These are phyloP conservation scores for Grammatotria lemairii DNA, from an alignment of 2,113 vertebrate species.

Conservation along the genomic window DNA sequence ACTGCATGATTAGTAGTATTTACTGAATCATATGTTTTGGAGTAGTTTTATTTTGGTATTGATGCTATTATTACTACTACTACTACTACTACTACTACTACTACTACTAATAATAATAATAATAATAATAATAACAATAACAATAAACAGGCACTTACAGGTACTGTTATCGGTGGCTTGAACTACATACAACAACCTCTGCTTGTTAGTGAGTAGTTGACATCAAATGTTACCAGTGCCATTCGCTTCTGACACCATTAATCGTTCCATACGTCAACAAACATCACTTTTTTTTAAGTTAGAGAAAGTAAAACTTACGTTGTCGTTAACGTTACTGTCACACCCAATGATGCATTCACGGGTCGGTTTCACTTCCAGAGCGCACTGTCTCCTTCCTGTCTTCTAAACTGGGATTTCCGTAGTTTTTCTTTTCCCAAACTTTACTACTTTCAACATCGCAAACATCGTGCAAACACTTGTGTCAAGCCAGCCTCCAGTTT, in stretches of 20 bases:
- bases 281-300: background rate
- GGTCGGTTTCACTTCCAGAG: background rate
- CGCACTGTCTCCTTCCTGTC: background rate
- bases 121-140: rapidly evolving
- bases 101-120: rapidly evolving
- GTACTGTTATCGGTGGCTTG: background rate
- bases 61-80: rapidly evolving
- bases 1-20: background rate
- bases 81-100: rapidly evolving
- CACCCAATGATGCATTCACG: background rate
- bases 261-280: background rate
- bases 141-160: background rate
- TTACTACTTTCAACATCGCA: background rate
- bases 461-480: too few species aligned
- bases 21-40: background rate
- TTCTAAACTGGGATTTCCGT: rapidly evolving
- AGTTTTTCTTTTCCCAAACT: background rate
- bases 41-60: background rate
- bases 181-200: background rate
- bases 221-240: background rate
- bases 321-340: background rate
- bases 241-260: background rate
- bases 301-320: background rate
- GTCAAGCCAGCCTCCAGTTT: too few species aligned
- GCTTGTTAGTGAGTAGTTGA: rapidly evolving